Conservation (phyloP, 2,113 vertebrate genomes). For the Carassius carassius region DNA sequence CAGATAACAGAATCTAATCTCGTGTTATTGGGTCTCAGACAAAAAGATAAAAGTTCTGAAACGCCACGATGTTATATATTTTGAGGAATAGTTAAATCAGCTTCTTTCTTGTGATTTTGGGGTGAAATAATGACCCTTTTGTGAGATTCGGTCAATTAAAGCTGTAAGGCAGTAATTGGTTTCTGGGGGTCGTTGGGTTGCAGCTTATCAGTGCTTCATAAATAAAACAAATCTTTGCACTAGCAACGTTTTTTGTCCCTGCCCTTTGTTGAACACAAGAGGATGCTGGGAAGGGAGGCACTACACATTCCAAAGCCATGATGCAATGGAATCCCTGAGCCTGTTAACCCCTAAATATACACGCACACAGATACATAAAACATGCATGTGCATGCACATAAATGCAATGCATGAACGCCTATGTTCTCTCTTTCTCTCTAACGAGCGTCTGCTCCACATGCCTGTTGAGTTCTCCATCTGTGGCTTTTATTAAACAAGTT, state of each 20-base stretch:
- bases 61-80: neutral
- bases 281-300: constrained; percentile 74
- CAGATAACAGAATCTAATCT: neutral
- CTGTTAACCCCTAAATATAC: constrained; percentile 59
- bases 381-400: constrained; percentile 33
- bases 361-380: constrained; percentile 24
- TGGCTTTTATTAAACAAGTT: constrained; percentile 71
- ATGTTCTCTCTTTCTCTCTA: constrained; percentile 58
- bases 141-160: constrained; percentile 3
- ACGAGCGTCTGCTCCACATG: constrained; percentile 58
- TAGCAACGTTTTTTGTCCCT: constrained; percentile 36
- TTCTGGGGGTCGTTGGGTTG: constrained; percentile 74
- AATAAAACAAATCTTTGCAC: constrained; percentile 76
- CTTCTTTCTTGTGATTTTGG: neutral
- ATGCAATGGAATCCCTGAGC: constrained; percentile 69
- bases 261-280: constrained; percentile 59
- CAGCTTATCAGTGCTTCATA: constrained; percentile 78
- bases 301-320: constrained; percentile 88
- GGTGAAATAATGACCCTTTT: constrained; percentile 8
- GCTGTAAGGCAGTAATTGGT: constrained; percentile 79
- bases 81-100: neutral
- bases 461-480: constrained; percentile 71
- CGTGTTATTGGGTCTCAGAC: neutral
- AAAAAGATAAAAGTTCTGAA: neutral
- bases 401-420: constrained; percentile 13